phyloP scores from a whole-genome alignment of 2,113 vertebrate genomes.

The Tragulus kanchil region DNA sequence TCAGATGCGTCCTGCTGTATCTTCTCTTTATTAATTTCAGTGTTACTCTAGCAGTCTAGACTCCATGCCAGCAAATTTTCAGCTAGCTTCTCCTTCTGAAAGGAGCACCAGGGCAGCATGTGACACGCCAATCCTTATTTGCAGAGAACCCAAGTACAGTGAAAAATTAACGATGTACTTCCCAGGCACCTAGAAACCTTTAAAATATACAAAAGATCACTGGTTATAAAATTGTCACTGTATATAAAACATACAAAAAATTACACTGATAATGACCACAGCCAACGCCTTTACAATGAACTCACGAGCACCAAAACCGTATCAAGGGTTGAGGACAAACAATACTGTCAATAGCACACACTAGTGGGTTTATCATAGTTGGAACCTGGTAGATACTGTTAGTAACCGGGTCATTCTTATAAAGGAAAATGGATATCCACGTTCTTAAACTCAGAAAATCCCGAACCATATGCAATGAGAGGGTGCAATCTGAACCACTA shows the following conservation, averaged over 20 bases:
- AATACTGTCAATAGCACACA: background rate
- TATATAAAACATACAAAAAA: background rate
- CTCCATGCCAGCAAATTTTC: too few relatives aligned
- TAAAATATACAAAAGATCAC: background rate
- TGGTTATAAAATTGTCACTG: too few relatives aligned
- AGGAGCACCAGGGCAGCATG: background rate
- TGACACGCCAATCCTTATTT: background rate
- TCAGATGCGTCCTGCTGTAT: background rate
- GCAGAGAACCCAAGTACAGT: background rate
- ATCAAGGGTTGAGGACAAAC: background rate
- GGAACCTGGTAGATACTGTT: background rate
- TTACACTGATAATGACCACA: background rate
- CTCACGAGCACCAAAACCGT: background rate
- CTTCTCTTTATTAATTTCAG: background rate
- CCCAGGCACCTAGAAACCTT: background rate
- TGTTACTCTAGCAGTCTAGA: background rate
- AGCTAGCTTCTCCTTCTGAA: background rate
- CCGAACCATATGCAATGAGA: background rate
- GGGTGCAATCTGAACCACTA: slow-evolving; percentile 51
- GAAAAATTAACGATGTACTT: background rate
- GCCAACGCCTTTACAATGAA: background rate
- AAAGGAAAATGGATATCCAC: background rate
- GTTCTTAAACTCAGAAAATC: background rate
- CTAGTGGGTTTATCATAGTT: background rate
- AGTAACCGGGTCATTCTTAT: background rate